Evolutionary conservation across 2,113 vertebrate species (phyloP), one percentile per base, ranked within the genome.

Genomic region (Sebastes fasciatus): DNA sequence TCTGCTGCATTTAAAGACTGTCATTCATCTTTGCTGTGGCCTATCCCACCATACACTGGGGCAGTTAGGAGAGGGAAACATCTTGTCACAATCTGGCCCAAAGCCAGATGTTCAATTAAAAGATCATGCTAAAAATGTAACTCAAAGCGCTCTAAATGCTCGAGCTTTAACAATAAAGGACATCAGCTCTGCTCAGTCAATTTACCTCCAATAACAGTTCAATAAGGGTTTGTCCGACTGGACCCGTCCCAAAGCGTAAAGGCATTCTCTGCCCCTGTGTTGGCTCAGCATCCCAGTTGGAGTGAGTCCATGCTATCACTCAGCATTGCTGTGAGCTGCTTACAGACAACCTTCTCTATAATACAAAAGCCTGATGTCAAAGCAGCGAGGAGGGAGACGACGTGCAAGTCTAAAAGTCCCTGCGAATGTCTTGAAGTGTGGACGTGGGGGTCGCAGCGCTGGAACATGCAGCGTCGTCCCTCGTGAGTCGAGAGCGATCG

Each of bases 291-390:
- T 42, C 10, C n/a, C 21, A 1, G 9, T 70, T 93, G 88, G 90
- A 91, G 55, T 3, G 26, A 7, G 55, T 92, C 92, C 89, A 91
- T 46, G 61, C 61, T n/a, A 19, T 85, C 85, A 86, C 86, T 90
- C 88, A 88, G 85, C 80, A 51, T 21, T n/a, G 65, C 81, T 73
- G 79, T 45, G 71, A 83, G 64, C 83, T 71, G 55, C 79, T 84
- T 65, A 90, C 65, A 64, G 58, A 83, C 84, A 90, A 90, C 89
- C 88, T 88, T 88, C 79, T 83, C 66, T 40, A 42, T 66, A 71
- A 86, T 63, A 69, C 86, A 72, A 51, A 77, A 26, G 67, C 68
- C 13, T 83, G 63, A 72, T 79, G 80, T 82, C 84, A 83, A 40
- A 74, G 76, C 64, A 45, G 34, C 34, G 34, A 43, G 16, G 23